Percentiles rank a stretch among this genome's conserved stretches.
Evolutionary conservation across 2,888 invertebrate species (phyloP).

Genomic region (Thymelicus sylvestris): DNA sequence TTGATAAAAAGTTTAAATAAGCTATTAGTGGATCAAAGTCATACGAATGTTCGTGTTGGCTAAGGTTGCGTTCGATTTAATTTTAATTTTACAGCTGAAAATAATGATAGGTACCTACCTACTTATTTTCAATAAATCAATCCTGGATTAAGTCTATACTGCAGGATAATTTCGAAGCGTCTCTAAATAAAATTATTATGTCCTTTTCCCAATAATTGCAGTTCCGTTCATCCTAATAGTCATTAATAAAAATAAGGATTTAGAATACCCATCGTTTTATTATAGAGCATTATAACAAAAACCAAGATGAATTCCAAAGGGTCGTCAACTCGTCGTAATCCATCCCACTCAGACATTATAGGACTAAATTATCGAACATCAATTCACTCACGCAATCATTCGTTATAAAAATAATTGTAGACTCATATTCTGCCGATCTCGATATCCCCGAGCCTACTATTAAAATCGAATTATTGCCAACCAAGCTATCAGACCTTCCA

Average conservation of each 20-base stretch:
- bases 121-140: too few relatives aligned
- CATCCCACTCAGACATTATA: slow-evolving; percentile 28
- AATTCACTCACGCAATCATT: slow-evolving; percentile 63
- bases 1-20: slow-evolving; percentile 28
- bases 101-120: background rate
- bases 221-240: too few relatives aligned
- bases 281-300: slow-evolving; percentile 10
- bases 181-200: too few relatives aligned
- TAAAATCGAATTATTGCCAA: slow-evolving; percentile 73
- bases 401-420: slow-evolving; percentile 69
- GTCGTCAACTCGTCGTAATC: slow-evolving; percentile 35
- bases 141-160: too few relatives aligned
- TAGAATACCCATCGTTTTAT: background rate
- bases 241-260: background rate
- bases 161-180: too few relatives aligned
- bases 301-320: slow-evolving; percentile 26
- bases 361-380: slow-evolving; percentile 61
- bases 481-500: slow-evolving; percentile 50
- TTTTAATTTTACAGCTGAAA: background rate
- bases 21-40: slow-evolving; percentile 16
- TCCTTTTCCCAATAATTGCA: too few relatives aligned
- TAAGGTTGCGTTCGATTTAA: background rate
- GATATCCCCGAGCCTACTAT: slow-evolving; percentile 66
- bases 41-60: background rate
- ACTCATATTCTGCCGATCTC: slow-evolving; percentile 59